Percentiles rank a stretch among this genome's conserved stretches.
Conservation (phyloP, 1,140 invertebrate genomes). For the Calliopsis andreniformis region DNA sequence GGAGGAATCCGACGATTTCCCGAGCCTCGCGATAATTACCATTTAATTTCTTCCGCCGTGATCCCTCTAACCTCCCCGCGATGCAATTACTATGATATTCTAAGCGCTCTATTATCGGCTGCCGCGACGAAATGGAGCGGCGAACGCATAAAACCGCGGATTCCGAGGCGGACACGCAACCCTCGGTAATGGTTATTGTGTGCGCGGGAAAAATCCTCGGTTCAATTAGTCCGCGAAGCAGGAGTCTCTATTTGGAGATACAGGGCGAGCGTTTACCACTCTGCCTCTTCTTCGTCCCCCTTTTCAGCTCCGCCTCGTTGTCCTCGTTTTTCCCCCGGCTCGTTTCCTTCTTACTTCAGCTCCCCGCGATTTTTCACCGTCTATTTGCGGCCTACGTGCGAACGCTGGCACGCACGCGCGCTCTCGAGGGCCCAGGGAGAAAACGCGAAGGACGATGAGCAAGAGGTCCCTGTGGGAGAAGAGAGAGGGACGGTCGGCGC, state of each 20-base stretch:
- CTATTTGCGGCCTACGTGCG: slow-evolving; percentile 27
- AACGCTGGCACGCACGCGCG: not conserved
- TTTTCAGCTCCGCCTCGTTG: not conserved
- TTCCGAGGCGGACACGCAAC: slow-evolving; percentile 3
- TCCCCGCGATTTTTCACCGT: slow-evolving; percentile 48
- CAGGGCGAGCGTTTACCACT: not conserved
- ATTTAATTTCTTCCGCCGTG: not conserved
- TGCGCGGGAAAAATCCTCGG: not conserved
- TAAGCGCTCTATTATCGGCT: slow-evolving; percentile 21
- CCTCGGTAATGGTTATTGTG: slow-evolving; percentile 10
- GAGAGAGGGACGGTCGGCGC: not conserved
- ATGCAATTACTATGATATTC: slow-evolving; percentile 11
- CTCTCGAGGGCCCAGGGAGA: not conserved
- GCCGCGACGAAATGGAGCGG: not conserved
- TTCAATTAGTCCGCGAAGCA: slow-evolving; percentile 14
- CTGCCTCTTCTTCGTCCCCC: not conserved
- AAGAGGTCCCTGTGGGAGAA: not conserved
- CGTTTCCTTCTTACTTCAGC: not conserved
- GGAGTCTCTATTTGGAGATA: slow-evolving; percentile 27
- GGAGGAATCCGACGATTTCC: not conserved
- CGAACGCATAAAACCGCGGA: not conserved
- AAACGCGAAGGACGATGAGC: slow-evolving; percentile 10
- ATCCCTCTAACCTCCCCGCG: not conserved
- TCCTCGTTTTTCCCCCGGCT: not conserved
- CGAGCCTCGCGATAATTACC: not conserved